Conservation (phyloP, 2,888 invertebrate species). For the Euplexia lucipara region DNA sequence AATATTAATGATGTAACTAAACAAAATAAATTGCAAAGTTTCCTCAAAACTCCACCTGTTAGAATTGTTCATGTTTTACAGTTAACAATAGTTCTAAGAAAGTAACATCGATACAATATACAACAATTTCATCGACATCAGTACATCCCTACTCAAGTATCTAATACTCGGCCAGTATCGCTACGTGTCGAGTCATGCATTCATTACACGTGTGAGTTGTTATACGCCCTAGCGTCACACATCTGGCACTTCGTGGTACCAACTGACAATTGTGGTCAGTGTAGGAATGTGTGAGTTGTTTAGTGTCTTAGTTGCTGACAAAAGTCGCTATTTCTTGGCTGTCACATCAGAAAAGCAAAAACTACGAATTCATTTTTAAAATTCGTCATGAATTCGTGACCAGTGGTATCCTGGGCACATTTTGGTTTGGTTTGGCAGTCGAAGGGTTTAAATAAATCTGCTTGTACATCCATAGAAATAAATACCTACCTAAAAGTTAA, state of each 20-base stretch:
- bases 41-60: too few relatives aligned
- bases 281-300: background rate
- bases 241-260: constrained; percentile 50
- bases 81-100: too few relatives aligned
- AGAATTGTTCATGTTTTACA: too few relatives aligned
- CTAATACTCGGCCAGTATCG: constrained; percentile 74
- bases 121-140: constrained; percentile 41
- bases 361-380: too few relatives aligned
- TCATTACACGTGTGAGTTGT: constrained; percentile 69
- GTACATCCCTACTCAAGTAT: constrained; percentile 66
- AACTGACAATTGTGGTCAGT: constrained; percentile 8
- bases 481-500: too few relatives aligned
- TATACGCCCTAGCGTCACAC: constrained; percentile 56
- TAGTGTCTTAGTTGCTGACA: background rate
- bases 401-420: too few relatives aligned
- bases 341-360: background rate
- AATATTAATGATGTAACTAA: too few relatives aligned
- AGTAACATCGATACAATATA: constrained; percentile 7
- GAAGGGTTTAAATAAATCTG: too few relatives aligned
- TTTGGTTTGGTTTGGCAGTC: too few relatives aligned
- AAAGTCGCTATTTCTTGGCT: background rate
- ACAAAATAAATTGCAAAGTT: too few relatives aligned
- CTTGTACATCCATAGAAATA: too few relatives aligned
- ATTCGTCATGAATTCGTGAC: too few relatives aligned
- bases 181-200: constrained; percentile 78